Evolutionary conservation across 1,140 invertebrate species (phyloP).

Genomic region (Eubasilissa regina): DNA sequence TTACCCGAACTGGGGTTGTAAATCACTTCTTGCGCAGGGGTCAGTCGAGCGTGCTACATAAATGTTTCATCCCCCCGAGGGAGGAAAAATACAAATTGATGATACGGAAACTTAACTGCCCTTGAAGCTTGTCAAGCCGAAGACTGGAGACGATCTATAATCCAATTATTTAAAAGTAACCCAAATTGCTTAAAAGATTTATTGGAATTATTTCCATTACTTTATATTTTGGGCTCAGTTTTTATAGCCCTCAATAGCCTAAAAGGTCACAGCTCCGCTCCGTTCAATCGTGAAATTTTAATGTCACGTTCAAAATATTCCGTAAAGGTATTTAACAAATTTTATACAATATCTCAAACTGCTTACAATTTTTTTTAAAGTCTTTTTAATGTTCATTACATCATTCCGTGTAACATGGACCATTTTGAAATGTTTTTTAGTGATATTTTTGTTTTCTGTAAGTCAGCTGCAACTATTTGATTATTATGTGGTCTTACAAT

Average conservation of each 20-base stretch:
- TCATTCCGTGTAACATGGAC: too few relatives aligned
- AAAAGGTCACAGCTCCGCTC: slow-evolving; percentile 1
- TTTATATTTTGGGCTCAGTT: background rate
- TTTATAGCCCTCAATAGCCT: background rate
- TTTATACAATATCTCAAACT: too few relatives aligned
- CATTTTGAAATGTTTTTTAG: too few relatives aligned
- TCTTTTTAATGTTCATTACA: too few relatives aligned
- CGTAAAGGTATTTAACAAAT: too few relatives aligned
- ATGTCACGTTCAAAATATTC: background rate
- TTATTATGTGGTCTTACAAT: too few relatives aligned
- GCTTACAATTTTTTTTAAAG: too few relatives aligned
- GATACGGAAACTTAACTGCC: slow-evolving; percentile 10
- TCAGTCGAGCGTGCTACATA: background rate
- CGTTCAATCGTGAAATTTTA: background rate
- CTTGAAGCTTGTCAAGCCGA: background rate
- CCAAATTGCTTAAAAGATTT: slow-evolving; percentile 25
- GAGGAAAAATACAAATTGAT: background rate
- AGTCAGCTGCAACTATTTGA: too few relatives aligned
- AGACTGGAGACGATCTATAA: slow-evolving; percentile 13
- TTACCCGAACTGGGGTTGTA: slow-evolving; percentile 12
- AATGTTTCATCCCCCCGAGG: background rate
- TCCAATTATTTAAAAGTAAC: slow-evolving; percentile 32
- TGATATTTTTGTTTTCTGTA: too few relatives aligned
- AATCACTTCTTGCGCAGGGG: background rate
- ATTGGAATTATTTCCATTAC: background rate